Base-by-base conservation (phyloP, 2,888 invertebrate genomes). In the Herminia tarsipennalis region DNA sequence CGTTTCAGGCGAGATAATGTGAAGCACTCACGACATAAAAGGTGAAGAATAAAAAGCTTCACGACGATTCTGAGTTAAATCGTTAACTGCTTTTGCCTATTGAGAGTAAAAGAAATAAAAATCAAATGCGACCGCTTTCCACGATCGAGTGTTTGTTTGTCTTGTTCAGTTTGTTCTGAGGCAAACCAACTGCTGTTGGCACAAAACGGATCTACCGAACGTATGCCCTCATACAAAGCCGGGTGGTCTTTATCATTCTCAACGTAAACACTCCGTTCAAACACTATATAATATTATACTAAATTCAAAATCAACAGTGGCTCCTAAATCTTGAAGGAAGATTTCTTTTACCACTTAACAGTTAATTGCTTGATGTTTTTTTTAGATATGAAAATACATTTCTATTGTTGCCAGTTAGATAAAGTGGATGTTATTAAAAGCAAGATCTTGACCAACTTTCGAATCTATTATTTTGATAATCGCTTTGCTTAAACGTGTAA, bases 231-330 rank as follows among this genome's bases (percentile, higher is more conserved):
- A 65, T 70, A 77, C 73, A 71, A 70, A 76, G 67, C 80, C 89
- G 90, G 90, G 90, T 90, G 90, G 90, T 89, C 90, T 88, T 83
- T 86, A 89, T 90, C 90, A 90, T 87, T 79, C 78, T 79, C 70
- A 86, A 88, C 72, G 83, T 88, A 88, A 87, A 90, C 88, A 88
- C 63, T 57, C 47, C 64, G 54, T 58, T 73, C 76, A 77, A 83
- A 86, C 82, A 81, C 77, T 78, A 81, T 80, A 86, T 82, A 73
- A 76, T 86, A 84, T 81, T 80, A 83, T 82, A 84, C 83, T 79
- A 83, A 84, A 83, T 76, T 78, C 71, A 79, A 79, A 79, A 84
- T 70, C 76, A 86, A 86, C 86, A 84, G 60, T 65, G 69, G 66
- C 64, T 56, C 54, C 49, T 48, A 37, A 54, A 60, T 63, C 33